Evolutionary conservation across 2,113 vertebrate species (phyloP).

Genomic region (Pimephales promelas): DNA sequence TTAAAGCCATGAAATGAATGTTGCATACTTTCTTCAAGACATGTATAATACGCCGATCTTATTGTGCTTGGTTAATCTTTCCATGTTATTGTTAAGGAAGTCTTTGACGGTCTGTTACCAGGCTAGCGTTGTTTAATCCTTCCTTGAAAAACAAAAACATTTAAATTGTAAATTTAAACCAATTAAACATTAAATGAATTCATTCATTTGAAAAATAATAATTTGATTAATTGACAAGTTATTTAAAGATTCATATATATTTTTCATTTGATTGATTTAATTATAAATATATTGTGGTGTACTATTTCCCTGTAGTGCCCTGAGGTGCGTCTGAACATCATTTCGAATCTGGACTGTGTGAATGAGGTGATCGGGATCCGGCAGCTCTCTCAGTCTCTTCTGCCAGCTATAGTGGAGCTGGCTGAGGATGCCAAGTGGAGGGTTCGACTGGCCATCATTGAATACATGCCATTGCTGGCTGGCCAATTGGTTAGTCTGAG

Average conservation of each 20-base stretch:
- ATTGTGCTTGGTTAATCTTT: neutral
- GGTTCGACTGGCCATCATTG: constrained; percentile 88
- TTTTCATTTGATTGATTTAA: neutral
- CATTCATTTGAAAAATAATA: no score
- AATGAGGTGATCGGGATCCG: constrained; percentile 90
- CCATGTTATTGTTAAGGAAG: neutral
- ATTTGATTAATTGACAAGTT: neutral
- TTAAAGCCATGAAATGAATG: neutral
- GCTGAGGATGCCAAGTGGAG: constrained; percentile 92
- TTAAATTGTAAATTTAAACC: no score
- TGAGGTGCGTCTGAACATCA: constrained; percentile 89
- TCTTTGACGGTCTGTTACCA: neutral
- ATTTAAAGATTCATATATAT: neutral
- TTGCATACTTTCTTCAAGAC: neutral
- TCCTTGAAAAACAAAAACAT: no score
- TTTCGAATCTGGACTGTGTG: constrained; percentile 90
- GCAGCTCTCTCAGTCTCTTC: constrained; percentile 88
- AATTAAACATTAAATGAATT: no score
- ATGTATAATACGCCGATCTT: neutral
- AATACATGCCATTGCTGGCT: constrained; percentile 90
- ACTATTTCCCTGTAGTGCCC: constrained; percentile 76
- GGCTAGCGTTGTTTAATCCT: neutral
- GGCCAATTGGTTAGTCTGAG: constrained; percentile 86
- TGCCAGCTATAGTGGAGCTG: constrained; percentile 89
- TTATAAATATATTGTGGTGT: neutral